Base-by-base conservation (phyloP, 2,797 vertebrate species). In the Malacoctenus gilli region DNA sequence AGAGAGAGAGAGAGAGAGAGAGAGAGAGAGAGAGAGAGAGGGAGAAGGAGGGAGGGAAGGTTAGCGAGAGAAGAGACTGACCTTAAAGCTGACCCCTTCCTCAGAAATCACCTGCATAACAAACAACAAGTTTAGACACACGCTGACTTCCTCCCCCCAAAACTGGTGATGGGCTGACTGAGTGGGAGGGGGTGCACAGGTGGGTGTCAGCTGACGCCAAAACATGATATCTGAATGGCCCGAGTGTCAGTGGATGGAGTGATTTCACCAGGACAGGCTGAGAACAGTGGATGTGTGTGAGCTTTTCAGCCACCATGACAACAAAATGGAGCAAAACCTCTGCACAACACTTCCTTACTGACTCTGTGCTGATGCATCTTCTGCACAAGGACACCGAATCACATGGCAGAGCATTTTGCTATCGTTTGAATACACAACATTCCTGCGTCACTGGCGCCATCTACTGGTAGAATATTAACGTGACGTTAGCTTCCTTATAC, bases 81-180 rank as follows among this genome's bases (percentile, higher is more conserved):
- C 92, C 92, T 93, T 93, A 91, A 93, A 92, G 91, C 91, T 92
- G 90, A 93, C 91, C 88, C 88, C 92, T 92, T 93, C 92, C 91
- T 93, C 90, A 90, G 92, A 92, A 90, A 92, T 92, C 87, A 93
- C 92, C 92, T 93, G 92, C 69, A 86, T 91, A 90, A 92, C 91
- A 93, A 89, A 93, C 87, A 89, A 91, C 87, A 91, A 87, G 86
- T 93, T 93, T 92, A 93, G 92, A 89, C 75, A 89, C 75, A 85
- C 63, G 82, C 84, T 71, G 82, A 84, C 73, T 79, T n/a, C 55
- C 51, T 74, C 71, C 75, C 72, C 75, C n/a, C n/a, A n/a, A n/a
- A n/a, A 69, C 77, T 81, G 50, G 61, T n/a, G 60, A 67, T 42
- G 72, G 74, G n/a, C n/a, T n/a, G n/a, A n/a, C n/a, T 28, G 25